Evolutionary conservation across 2,888 invertebrate species (phyloP), one percentile per base, ranked within the genome.

Genomic region (Hirtodrosophila trivittata): DNA sequence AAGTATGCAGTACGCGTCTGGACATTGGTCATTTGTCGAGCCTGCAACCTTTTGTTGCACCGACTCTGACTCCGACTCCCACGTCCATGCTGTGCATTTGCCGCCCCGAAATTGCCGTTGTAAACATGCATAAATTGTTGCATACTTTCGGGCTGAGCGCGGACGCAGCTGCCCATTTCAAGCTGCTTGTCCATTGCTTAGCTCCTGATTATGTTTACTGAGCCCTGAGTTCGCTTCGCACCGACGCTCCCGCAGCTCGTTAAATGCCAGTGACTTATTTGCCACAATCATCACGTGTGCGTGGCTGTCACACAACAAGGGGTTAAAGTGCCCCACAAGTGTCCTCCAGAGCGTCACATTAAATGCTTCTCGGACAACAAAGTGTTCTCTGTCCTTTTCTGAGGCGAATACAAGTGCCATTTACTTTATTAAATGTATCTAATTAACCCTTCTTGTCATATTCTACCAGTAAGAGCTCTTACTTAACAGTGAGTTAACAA

Each of bases 41-140:
- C 26, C 21, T 38, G 8, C 14, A 26, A 6, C 25, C 10, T 12
- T 25, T 42, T 42, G 28, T 25, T 12, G 25, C 42, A 38, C 14
- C 8, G 10, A 12, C 10, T 14, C 26, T 7, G n/a, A 10, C 10
- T 37, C 33, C 18, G 25, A 21, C 62, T 37, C 33, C 25, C 49
- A 38, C 25, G 7, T 12, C 18, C 13, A 12, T 56, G 26, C 42
- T 50, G 50, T 42, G 43, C 16, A 10, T 12, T 49, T 39, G 39
- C 38, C 50, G 26, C 16, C 42, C 42, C 43, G 25, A 74, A 83
- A 80, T 76, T 72, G 66, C 68, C 76, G 72, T 73, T 83, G 86
- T 83, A 86, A 82, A 82, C 81, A 82, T 66, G 81, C 81, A 82
- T 82, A 82, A 82, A 86, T 82, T 82, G 81, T 82, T 82, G 86